These are phyloP conservation scores for Thaumatotibia leucotreta DNA, from an alignment of 1,140 invertebrate species.

Conservation along the genomic window DNA sequence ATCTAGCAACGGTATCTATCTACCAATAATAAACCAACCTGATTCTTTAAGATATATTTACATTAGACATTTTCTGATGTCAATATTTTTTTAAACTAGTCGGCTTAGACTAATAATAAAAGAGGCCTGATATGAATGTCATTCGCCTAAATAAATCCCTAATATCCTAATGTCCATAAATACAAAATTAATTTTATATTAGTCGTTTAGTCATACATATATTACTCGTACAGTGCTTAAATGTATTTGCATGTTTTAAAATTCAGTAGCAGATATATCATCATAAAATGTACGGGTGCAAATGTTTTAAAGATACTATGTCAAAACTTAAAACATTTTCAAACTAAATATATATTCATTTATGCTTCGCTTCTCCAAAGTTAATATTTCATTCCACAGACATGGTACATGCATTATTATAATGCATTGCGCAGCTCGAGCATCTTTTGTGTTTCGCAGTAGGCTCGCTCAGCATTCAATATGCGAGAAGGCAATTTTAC, in stretches of 20 bases:
- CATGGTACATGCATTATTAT: not conserved
- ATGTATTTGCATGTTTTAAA: too few relatives aligned
- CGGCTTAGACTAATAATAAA: not conserved
- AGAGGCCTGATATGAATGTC: too few relatives aligned
- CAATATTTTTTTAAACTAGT: not conserved
- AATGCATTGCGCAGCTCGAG: not conserved
- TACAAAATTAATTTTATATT: too few relatives aligned
- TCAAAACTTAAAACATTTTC: not conserved
- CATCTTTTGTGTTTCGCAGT: not conserved
- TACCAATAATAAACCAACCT: not conserved
- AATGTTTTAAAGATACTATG: too few relatives aligned
- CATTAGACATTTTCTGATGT: not conserved
- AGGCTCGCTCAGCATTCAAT: not conserved
- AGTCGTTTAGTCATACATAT: too few relatives aligned
- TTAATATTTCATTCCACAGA: too few relatives aligned
- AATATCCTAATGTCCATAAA: too few relatives aligned
- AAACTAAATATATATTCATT: not conserved
- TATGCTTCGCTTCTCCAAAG: too few relatives aligned
- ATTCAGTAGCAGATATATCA: too few relatives aligned
- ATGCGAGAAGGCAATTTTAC: not conserved
- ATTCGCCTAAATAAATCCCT: too few relatives aligned
- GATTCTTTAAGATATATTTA: not conserved
- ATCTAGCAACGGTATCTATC: not conserved
- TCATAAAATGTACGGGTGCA: too few relatives aligned
- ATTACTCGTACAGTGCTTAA: too few relatives aligned